Evolutionary conservation across 2,113 vertebrate genomes (phyloP), one percentile per base, ranked within the genome.

Genomic region (Solenodon paradoxus): DNA sequence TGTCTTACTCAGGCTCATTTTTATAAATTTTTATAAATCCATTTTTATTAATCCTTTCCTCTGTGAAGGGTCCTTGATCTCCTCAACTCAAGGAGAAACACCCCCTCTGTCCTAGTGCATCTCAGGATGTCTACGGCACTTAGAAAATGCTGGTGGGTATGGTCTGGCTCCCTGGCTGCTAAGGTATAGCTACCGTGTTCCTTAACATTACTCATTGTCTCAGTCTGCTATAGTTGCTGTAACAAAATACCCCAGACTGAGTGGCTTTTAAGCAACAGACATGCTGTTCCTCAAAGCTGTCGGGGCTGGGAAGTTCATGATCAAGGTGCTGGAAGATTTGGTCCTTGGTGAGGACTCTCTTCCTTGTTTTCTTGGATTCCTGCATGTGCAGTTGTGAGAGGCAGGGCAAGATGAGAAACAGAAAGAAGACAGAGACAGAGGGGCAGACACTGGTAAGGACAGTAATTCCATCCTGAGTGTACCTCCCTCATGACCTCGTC

Each of bases 341-440:
- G 38, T 55, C 63, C 68, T 64, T 1, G 3, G n/a, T 16, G n/a
- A 75, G 24, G 20, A 7, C n/a, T 94, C 38, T 82, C 6, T 57
- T 72, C 20, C 68, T 72, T n/a, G n/a, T n/a, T 69, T 78, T 85
- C 26, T 40, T n/a, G 55, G 49, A 61, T 79, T 1, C 10, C 10
- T 22, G 1, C 1, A 13, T 3, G 0, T 30, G 59, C 19, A 16
- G 5, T 17, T 9, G 59, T 20, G 59, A 32, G 26, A 63, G 28
- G 19, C 28, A 8, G 55, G 3, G 55, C 19, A 57, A 57, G 4
- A 38, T 13, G 28, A 47, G 51, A 59, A 19, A 28, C n/a, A 1
- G 35, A 5, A 13, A 1, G 7, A 42, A 28, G 42, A 5, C 1
- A 11, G 15, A 17, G 28, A 2, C 8, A n/a, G 12, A 2, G 5